Evolutionary conservation across 2,888 invertebrate genomes (phyloP).

Genomic region (Ormyrus thymus): DNA sequence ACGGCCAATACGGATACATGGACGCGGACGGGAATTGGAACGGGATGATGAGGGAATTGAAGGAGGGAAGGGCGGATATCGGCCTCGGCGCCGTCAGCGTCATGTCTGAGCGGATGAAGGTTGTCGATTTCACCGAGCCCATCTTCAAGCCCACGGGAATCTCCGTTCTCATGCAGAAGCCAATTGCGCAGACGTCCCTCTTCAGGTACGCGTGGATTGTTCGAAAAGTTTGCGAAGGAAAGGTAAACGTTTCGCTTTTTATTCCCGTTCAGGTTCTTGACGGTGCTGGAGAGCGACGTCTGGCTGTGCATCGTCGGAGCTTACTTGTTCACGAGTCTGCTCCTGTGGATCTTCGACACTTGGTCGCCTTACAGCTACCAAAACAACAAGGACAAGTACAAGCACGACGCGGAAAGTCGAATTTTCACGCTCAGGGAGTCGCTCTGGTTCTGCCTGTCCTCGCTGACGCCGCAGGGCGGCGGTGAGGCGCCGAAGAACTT

Average conservation of each 20-base stretch:
- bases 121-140: conserved; percentile 96
- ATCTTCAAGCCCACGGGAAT: conserved; percentile 97
- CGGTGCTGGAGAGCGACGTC: conserved; percentile 93
- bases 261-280: conserved; percentile 84
- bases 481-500: conserved; percentile 97
- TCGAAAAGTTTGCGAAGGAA: background rate
- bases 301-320: conserved; percentile 95
- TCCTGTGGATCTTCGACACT: conserved; percentile 96
- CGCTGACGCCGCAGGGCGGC: conserved; percentile 94
- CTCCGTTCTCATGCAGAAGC: conserved; percentile 94
- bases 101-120: conserved; percentile 95
- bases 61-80: conserved; percentile 90
- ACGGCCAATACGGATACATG: conserved; percentile 91
- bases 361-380: conserved; percentile 97
- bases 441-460: conserved; percentile 99
- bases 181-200: conserved; percentile 89
- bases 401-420: conserved; percentile 93
- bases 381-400: conserved; percentile 82
- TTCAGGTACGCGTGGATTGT: conserved; percentile 74
- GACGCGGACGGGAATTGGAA: conserved; percentile 89
- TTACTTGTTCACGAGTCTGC: conserved; percentile 91
- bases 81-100: conserved; percentile 93
- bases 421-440: conserved; percentile 97
- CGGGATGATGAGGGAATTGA: conserved; percentile 85
- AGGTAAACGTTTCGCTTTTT: background rate